Evolutionary conservation across 2,797 vertebrate genomes (phyloP).

Genomic region (Crenuchus spilurus): DNA sequence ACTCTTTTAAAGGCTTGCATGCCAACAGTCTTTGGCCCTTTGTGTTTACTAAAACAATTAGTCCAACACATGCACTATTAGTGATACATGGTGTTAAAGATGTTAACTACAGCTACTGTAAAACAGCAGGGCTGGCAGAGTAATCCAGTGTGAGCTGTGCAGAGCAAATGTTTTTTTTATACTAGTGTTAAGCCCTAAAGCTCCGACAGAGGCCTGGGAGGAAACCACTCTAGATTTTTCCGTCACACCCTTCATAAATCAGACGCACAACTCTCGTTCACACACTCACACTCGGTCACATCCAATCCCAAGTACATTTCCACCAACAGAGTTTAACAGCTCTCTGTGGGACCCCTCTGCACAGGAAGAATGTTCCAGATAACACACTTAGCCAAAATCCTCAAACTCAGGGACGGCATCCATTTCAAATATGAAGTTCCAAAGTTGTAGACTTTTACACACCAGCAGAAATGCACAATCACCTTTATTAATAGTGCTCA

Average conservation of each 20-base stretch:
- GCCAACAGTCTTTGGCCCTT: background rate
- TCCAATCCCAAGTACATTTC: conserved; percentile 42
- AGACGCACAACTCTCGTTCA: conserved; percentile 24
- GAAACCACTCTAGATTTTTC: conserved; percentile 48
- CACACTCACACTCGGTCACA: conserved; percentile 25
- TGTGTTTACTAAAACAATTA: conserved; percentile 8
- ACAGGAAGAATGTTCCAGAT: conserved; percentile 39
- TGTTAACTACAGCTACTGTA: conserved; percentile 29
- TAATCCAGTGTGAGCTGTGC: conserved; percentile 18
- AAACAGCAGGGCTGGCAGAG: conserved; percentile 26
- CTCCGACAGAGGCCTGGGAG: conserved; percentile 37
- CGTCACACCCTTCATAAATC: conserved; percentile 56
- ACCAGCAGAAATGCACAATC: background rate
- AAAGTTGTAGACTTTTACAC: conserved; percentile 20
- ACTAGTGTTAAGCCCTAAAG: conserved; percentile 51
- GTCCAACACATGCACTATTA: background rate
- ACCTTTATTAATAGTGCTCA: background rate
- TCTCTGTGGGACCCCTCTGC: conserved; percentile 17
- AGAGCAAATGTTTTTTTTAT: conserved; percentile 28
- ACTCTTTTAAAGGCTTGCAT: background rate
- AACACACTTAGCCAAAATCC: conserved; percentile 37
- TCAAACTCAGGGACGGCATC: conserved; percentile 7
- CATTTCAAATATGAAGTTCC: conserved; percentile 21
- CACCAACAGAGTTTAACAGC: conserved; percentile 38
- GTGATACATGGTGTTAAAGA: conserved; percentile 20